Percentiles rank a stretch among this genome's conserved stretches.
Evolutionary conservation across 2,888 invertebrate genomes (phyloP).

Genomic region (Limnephilus rhombicus): DNA sequence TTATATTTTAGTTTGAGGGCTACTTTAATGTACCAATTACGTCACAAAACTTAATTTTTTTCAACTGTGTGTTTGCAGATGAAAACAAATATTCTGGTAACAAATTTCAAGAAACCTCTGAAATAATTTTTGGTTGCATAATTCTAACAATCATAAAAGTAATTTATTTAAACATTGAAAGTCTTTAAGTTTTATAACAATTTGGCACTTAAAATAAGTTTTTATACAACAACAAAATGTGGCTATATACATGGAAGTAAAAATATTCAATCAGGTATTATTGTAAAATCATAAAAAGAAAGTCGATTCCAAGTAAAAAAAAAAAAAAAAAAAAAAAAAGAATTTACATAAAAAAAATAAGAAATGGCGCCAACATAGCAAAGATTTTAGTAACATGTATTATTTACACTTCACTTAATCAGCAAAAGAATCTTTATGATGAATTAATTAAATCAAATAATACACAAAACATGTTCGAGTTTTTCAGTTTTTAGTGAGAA

Average conservation of each 20-base stretch:
- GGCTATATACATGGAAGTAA: neutral
- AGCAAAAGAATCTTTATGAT: neutral
- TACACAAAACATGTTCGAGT: neutral
- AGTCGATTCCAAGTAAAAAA: neutral
- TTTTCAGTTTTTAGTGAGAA: neutral
- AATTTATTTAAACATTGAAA: neutral
- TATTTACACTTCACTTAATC: neutral
- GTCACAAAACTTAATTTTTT: neutral
- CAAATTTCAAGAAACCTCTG: neutral
- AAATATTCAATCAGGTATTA: neutral
- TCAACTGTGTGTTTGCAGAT: neutral
- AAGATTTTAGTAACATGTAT: neutral
- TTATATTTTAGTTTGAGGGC: neutral
- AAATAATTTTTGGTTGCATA: neutral
- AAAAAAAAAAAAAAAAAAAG: neutral
- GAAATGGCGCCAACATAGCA: neutral
- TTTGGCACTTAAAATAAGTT: neutral
- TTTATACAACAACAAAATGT: neutral
- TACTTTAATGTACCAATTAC: neutral
- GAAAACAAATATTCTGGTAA: neutral
- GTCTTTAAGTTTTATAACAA: neutral
- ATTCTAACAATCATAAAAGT: neutral
- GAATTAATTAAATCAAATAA: neutral
- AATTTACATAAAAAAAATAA: neutral
- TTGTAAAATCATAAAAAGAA: constrained; percentile 1